A percentile compares a stretch with the other conserved stretches of the same genome.
Evolutionary conservation across 2,113 vertebrate species (phyloP).

Genomic region (Oncorhynchus mykiss): DNA sequence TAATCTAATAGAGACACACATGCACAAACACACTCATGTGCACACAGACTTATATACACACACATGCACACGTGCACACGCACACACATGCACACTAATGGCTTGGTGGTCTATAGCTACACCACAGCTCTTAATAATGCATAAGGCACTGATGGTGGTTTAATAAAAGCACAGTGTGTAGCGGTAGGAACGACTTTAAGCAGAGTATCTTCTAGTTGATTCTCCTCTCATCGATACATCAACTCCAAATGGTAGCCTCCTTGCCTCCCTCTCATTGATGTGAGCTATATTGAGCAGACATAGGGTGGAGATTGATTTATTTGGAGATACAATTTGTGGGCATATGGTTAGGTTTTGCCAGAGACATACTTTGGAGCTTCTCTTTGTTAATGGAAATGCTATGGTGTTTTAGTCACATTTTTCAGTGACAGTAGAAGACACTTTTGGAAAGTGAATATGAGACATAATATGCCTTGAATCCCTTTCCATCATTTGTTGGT

Average conservation of each 20-base stretch:
- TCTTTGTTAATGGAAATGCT: neutral
- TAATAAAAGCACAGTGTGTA: conserved; percentile 60
- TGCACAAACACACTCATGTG: too few relatives aligned
- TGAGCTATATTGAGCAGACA: conserved; percentile 23
- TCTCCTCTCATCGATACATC: conserved; percentile 15
- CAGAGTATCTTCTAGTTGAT: conserved; percentile 14
- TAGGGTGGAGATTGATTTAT: neutral
- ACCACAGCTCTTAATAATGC: conserved; percentile 72
- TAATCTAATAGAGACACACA: too few relatives aligned
- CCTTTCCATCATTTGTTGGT: neutral
- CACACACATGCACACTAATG: too few relatives aligned
- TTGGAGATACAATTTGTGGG: conserved; percentile 30
- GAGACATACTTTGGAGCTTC: neutral
- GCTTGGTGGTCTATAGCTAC: conserved; percentile 67
- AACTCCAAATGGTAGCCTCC: conserved; percentile 4
- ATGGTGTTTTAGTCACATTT: neutral
- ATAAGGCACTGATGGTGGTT: conserved; percentile 47
- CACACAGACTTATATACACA: too few relatives aligned
- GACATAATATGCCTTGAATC: too few relatives aligned
- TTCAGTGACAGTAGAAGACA: neutral
- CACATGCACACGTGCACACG: too few relatives aligned
- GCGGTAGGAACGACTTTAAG: conserved; percentile 38
- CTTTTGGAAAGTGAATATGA: too few relatives aligned
- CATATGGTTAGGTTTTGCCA: neutral
- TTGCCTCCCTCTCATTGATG: conserved; percentile 1